phyloP scores from a whole-genome alignment of 1,140 invertebrate genomes.

The Capitella teleta region DNA sequence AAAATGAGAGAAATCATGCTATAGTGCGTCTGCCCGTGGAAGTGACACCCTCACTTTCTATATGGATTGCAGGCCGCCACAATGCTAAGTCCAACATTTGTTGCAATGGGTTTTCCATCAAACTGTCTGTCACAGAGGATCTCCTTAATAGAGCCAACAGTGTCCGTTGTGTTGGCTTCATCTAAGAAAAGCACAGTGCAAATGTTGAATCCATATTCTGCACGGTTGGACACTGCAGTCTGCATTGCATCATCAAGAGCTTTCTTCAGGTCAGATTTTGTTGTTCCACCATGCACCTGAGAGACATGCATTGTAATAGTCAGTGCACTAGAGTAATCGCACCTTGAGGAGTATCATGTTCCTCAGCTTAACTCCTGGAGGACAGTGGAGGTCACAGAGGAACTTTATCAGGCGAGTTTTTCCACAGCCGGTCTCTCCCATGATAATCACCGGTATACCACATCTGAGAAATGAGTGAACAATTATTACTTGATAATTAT shows the following conservation, averaged over 20 bases:
- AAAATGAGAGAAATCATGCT: neutral
- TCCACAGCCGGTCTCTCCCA: constrained; percentile 40
- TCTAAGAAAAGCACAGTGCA: constrained; percentile 38
- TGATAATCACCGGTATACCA: constrained; percentile 34
- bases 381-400: constrained; percentile 24
- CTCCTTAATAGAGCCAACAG: constrained; percentile 34
- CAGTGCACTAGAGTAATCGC: too few relatives aligned
- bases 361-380: constrained; percentile 16
- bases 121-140: constrained; percentile 34
- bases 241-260: constrained; percentile 24
- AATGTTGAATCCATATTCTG: constrained; percentile 15
- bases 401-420: constrained; percentile 33
- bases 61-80: constrained; percentile 37
- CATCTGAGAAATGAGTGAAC: constrained; percentile 27
- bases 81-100: constrained; percentile 23
- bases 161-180: constrained; percentile 38
- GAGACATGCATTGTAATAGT: too few relatives aligned
- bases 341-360: constrained; percentile 35
- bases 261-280: constrained; percentile 19
- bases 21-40: too few relatives aligned
- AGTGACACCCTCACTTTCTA: constrained; percentile 33
- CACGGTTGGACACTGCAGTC: constrained; percentile 19
- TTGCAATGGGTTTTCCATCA: constrained; percentile 19
- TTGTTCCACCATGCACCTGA: constrained; percentile 35
- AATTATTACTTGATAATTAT: too few relatives aligned